Conservation (phyloP, 2,797 vertebrate genomes). For the Arremon brunneinucha region DNA sequence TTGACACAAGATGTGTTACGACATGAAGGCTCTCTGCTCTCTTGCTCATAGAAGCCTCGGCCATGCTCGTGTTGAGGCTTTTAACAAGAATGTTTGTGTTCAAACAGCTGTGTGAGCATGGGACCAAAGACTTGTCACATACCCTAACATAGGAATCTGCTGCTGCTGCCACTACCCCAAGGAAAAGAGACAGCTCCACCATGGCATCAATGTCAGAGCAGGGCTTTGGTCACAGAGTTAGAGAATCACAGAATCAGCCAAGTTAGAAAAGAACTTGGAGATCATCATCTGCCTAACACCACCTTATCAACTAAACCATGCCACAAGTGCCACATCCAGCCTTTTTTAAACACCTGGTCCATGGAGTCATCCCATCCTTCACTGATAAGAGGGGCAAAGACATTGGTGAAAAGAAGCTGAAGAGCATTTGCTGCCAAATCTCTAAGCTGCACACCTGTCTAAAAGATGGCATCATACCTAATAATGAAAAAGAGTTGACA, state of each 20-base stretch:
- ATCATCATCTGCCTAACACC: not conserved
- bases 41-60: not conserved
- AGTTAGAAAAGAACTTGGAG: not conserved
- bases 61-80: not conserved
- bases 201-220: not conserved
- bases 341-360: not conserved
- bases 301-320: not conserved
- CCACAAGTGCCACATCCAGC: not conserved
- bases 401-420: not conserved
- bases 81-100: not conserved
- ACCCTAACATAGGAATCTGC: not conserved
- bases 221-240: not conserved
- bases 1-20: not conserved
- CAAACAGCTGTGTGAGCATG: not conserved
- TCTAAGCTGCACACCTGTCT: not conserved
- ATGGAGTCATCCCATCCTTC: not conserved
- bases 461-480: not conserved
- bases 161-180: not conserved
- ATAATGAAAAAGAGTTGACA: not conserved
- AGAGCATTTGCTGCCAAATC: not conserved
- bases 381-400: not conserved
- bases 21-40: accelerated
- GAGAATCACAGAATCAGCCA: not conserved
- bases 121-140: not conserved
- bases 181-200: not conserved